Evolutionary conservation across 2,113 vertebrate species (phyloP), one percentile per base, ranked within the genome.

Genomic region (Pao palembangensis): DNA sequence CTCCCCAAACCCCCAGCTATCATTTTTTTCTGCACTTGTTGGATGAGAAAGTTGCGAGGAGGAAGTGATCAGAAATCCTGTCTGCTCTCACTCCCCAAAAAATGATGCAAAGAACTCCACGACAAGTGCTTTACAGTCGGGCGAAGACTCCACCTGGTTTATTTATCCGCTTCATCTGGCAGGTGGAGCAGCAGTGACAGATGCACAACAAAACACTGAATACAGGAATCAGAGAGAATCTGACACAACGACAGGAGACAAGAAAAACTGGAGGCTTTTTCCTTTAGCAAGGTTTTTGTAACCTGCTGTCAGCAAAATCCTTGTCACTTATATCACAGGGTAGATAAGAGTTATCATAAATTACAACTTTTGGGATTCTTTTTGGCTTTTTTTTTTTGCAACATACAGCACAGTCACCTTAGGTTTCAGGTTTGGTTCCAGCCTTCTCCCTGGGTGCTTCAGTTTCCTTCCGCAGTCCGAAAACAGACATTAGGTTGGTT

Each of bases 101-200:
- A 77, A 59, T 75, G 79, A 85, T 76, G 69, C 73, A 71, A 60
- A 69, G 68, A 80, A 85, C 66, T 78, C 50, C 12, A 8, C 55
- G 67, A 78, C 74, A 66, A 62, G 74, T 70, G 28, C 66, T 85
- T 73, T 75, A 43, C 65, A 71, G 64, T 60, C 21, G 50, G 41
- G 55, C 38, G 69, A 82, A 51, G 58, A 58, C 68, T 69, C 50
- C 65, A 65, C 69, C 67, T 58, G 66, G 80, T 81, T 81, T 85
- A 81, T 85, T 85, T 75, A 82, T 76, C 42, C 63, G 59, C 73
- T 76, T 71, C 56, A 67, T 70, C 73, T 74, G 71, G 28, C 23
- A 73, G 67, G 77, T 65, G 61, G 67, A 85, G 67, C 58, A 10
- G 58, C 78, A 60, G 55, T 73, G 80, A 81, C 79, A 71, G 69